Evolutionary conservation across 1,140 invertebrate species (phyloP).

Genomic region (Dendroctonus valens): DNA sequence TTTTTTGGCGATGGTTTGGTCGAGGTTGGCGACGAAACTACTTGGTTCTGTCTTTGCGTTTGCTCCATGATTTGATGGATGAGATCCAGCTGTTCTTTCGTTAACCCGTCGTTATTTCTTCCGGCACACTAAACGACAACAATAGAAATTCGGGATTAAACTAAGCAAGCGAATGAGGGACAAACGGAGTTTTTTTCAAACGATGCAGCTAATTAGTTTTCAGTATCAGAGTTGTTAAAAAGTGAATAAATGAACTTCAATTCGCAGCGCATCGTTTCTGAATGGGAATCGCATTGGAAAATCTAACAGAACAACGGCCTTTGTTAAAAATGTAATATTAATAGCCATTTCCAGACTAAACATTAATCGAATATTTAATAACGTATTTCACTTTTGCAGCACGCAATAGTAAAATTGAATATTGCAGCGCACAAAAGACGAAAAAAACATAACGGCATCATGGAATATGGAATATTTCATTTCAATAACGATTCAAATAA

Average conservation of each 20-base stretch:
- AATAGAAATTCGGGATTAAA: neutral
- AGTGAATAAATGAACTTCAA: too few species aligned
- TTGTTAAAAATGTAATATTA: too few species aligned
- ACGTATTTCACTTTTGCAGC: slow-evolving; percentile 1
- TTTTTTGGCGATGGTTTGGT: slow-evolving; percentile 44
- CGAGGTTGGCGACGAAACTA: slow-evolving; percentile 45
- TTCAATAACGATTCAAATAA: slow-evolving; percentile 8
- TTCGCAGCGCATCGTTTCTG: too few species aligned
- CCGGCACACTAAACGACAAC: slow-evolving; percentile 48
- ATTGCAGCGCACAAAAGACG: neutral
- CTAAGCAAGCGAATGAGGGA: too few species aligned
- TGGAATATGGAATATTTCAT: slow-evolving; percentile 11
- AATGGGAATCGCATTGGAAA: too few species aligned
- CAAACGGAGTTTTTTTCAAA: too few species aligned
- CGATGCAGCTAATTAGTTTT: too few species aligned
- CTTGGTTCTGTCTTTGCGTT: slow-evolving; percentile 56
- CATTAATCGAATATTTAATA: neutral
- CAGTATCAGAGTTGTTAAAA: too few species aligned
- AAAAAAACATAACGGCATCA: neutral
- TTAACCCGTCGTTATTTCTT: slow-evolving; percentile 63
- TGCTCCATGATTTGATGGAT: slow-evolving; percentile 79
- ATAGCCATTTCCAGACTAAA: too few species aligned
- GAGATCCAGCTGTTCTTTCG: slow-evolving; percentile 71
- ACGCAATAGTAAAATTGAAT: neutral
- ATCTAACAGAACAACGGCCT: too few species aligned